phyloP scores from a whole-genome alignment of 2,888 invertebrate genomes.

The Temnothorax unifasciatus region DNA sequence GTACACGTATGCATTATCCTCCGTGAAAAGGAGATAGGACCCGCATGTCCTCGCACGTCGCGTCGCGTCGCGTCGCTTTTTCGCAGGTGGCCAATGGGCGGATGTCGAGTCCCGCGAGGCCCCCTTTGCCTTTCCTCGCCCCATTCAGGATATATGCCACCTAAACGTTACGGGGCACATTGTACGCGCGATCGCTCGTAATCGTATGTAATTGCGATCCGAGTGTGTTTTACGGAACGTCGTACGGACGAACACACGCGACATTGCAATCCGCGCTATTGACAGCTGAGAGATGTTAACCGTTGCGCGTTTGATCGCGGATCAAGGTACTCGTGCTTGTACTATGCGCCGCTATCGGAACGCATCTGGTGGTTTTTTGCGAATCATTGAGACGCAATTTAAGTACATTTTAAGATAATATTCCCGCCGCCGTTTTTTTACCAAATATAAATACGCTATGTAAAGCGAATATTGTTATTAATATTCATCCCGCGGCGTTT shows the following conservation, averaged over 20 bases:
- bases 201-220: constrained; percentile 24
- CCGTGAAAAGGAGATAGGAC: constrained; percentile 73
- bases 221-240: background rate
- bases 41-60: constrained; percentile 76
- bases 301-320: constrained; percentile 2
- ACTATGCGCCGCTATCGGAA: constrained; percentile 4
- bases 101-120: constrained; percentile 69
- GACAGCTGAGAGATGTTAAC: constrained; percentile 26
- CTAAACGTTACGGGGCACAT: constrained; percentile 17
- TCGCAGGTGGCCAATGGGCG: constrained; percentile 77
- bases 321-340: constrained; percentile 13
- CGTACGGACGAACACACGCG: background rate
- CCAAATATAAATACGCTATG: background rate
- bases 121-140: constrained; percentile 20
- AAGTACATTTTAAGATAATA: background rate
- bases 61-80: constrained; percentile 66
- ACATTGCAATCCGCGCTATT: constrained; percentile 11
- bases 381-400: background rate
- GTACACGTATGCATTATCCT: constrained; percentile 51
- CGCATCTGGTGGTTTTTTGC: background rate
- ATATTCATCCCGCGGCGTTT: background rate
- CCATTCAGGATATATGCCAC: constrained; percentile 10
- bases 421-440: background rate
- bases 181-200: constrained; percentile 34
- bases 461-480: background rate